Conservation (phyloP, 2,888 invertebrate genomes). For the Amiota communis region DNA sequence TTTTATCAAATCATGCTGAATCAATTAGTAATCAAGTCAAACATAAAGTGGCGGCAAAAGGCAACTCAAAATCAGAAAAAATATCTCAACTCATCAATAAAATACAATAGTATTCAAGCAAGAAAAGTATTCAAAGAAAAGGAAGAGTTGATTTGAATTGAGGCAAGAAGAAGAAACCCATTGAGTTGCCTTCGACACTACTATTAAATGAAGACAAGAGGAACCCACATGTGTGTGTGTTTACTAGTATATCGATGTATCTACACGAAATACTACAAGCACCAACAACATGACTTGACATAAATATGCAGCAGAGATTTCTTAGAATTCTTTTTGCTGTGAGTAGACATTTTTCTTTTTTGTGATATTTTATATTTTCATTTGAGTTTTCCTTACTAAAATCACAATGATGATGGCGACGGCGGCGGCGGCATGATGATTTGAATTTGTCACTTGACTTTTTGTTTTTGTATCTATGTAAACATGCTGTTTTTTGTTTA, state of each 20-base stretch:
- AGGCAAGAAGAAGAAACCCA: neutral
- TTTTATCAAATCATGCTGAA: constrained; percentile 51
- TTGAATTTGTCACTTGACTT: constrained; percentile 35
- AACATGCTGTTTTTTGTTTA: constrained; percentile 11
- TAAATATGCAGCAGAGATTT: constrained; percentile 43
- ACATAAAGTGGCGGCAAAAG: neutral
- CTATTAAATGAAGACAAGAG: neutral
- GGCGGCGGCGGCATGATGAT: constrained; percentile 30
- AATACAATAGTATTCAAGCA: constrained; percentile 21
- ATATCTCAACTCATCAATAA: constrained; percentile 34
- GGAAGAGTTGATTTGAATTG: neutral
- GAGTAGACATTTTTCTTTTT: neutral
- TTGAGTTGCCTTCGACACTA: neutral
- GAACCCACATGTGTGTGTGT: constrained; percentile 16
- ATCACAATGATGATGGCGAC: neutral
- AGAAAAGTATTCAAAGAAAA: neutral
- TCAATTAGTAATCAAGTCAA: constrained; percentile 48
- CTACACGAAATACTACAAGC: constrained; percentile 2
- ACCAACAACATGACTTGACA: constrained; percentile 46
- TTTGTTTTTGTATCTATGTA: neutral
- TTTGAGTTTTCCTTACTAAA: neutral
- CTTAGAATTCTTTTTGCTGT: constrained; percentile 44
- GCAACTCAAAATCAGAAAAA: constrained; percentile 8
- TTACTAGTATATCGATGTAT: neutral
- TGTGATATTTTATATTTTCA: constrained; percentile 24